Base-by-base conservation (phyloP, 1,140 invertebrate species). In the Dendroctonus ponderosae region DNA sequence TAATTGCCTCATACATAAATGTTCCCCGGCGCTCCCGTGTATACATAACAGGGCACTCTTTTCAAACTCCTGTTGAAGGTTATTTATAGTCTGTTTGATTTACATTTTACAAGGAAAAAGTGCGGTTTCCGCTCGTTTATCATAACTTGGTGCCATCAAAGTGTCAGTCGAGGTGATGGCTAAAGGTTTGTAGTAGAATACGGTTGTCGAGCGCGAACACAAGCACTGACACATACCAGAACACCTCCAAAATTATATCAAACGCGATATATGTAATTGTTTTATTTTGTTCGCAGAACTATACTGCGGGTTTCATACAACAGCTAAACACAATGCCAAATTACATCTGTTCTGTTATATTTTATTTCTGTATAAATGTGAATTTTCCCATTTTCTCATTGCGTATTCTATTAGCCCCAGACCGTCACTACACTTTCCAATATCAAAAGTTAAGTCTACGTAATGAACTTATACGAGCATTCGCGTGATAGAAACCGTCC, bases 31-130 rank as follows among this genome's bases (percentile, higher is more conserved):
- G 26, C 39, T 49, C 39, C 59, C 8, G 15, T 58, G 15, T 58
- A 58, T 43, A 43, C 44, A 50, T 58, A 40, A 60, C 44, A 51
- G n/a, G 7, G 37, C 42, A 38, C 15, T 48, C 51, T 51, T 64
- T 64, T 64, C 62, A 54, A 64, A 64, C 38, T 64, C 41, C 62
- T 64, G 49, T 64, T 64, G 54, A 64, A 51, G 62, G 62, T 64
- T 64, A 64, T 64, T 64, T 64, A 64, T 64, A 64, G 62, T 64
- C 62, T 64, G 62, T 64, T 64, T 64, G 62, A 64, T 64, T 64
- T 64, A 64, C 62, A 64, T 64, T 64, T 64, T 64, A 64, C 62
- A 64, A 64, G 62, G 62, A 64, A 64, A 64, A 64, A 56, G 62
- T 64, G 59, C 62, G 62, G 62, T 64, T 64, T 64, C 62, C 62